Evolutionary conservation across 2,888 invertebrate genomes (phyloP), one percentile per base, ranked within the genome.

Genomic region (Notocelia uddmanniana): DNA sequence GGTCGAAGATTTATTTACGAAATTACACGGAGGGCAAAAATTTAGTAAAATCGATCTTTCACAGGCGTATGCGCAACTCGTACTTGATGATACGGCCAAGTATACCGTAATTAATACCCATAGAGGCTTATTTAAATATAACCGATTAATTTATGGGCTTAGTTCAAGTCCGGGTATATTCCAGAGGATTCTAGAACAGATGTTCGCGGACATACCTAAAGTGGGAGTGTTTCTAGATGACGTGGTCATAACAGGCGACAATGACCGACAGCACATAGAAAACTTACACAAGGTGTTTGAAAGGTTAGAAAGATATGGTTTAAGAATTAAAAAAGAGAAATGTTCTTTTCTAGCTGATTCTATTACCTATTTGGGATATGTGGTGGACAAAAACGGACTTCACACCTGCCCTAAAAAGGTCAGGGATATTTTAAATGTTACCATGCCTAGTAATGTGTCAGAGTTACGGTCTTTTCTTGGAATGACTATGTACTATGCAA

Each of bases 171-270:
- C 77, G 5, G 74, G 73, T 3, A 76, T 75, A 18, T 78, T 77
- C 63, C 77, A 79, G 63, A 71, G 76, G 13, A 68, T 68, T 9
- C 8, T 76, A 31, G 73, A 74, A 45, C 73, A 76, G 19, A 0
- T 74, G 10, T 69, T 76, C 26, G 68, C 68, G 13, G 63, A 63
- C 0, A 19, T 76, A 21, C 74, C 73, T 5, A 26, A 41, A 5
- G 73, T 77, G n/a, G 74, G 74, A 0, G 68, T 76, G 19, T 76
- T 76, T 31, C 50, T 76, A 8, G 76, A 78, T 55, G 78, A 77
- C 21, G 34, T 76, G 0, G 68, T 76, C 19, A 74, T 78, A 0
- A 75, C 75, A 0, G 75, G 76, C 0, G 21, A 1, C 34, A 54
- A 74, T 41, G 55, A 63, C 13, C 5, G 59, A 10, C 60, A 68